Evolutionary conservation across 2,113 vertebrate species (phyloP).

Genomic region (Zeus faber): DNA sequence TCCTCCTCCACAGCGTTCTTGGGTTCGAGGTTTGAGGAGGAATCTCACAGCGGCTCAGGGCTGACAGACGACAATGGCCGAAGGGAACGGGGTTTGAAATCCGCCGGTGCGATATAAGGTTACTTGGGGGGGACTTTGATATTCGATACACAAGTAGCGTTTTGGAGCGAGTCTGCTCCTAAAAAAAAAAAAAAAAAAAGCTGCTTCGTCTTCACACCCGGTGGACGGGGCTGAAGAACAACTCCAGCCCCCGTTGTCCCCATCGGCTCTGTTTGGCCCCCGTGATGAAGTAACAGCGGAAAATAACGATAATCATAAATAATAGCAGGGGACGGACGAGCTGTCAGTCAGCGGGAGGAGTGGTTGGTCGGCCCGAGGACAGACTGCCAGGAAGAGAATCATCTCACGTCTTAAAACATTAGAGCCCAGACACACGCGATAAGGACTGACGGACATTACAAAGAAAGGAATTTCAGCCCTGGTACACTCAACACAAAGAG

Average conservation of each 20-base stretch:
- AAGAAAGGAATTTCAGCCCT: slow-evolving; percentile 46
- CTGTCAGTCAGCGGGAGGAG: slow-evolving; percentile 7
- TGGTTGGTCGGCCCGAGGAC: not conserved
- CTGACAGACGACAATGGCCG: slow-evolving; percentile 45
- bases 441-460: slow-evolving; percentile 52
- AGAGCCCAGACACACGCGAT: slow-evolving; percentile 11
- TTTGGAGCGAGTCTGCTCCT: slow-evolving; percentile 45
- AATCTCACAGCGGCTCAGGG: slow-evolving; percentile 9
- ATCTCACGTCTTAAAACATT: slow-evolving; percentile 29
- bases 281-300: slow-evolving; percentile 41
- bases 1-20: slow-evolving; percentile 31
- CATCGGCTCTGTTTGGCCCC: slow-evolving; percentile 5
- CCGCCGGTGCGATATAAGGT: slow-evolving; percentile 56
- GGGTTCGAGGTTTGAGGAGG: slow-evolving; percentile 14
- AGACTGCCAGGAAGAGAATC: slow-evolving; percentile 16
- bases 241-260: slow-evolving; percentile 9
- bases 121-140: slow-evolving; percentile 61
- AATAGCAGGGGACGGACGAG: slow-evolving; percentile 12
- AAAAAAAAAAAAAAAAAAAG: too few species aligned
- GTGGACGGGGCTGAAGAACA: slow-evolving; percentile 27
- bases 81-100: slow-evolving; percentile 39
- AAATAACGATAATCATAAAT: slow-evolving; percentile 29
- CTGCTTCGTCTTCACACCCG: slow-evolving; percentile 33
- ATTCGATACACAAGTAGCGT: slow-evolving; percentile 60
- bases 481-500: slow-evolving; percentile 18